These are phyloP conservation scores for Pimpla rufipes DNA, from an alignment of 2,888 invertebrate species.

Conservation along the genomic window DNA sequence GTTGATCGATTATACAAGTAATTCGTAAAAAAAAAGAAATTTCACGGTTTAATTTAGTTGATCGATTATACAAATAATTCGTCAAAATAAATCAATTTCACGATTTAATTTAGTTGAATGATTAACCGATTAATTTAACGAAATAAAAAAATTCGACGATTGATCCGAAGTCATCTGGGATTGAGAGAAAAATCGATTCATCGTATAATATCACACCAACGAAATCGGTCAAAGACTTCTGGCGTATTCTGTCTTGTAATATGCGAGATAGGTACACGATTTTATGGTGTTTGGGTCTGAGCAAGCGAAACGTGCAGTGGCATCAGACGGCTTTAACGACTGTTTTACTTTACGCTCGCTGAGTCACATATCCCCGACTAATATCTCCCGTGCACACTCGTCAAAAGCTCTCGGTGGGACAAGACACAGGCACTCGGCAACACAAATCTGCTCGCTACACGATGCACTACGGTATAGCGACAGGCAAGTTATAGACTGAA, in stretches of 20 bases:
- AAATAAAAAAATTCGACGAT: neutral
- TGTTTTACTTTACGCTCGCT: conserved; percentile 12
- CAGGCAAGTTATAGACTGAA: conserved; percentile 24
- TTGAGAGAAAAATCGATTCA: neutral
- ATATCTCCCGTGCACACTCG: conserved; percentile 28
- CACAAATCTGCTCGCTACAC: conserved; percentile 3
- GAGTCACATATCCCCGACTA: conserved; percentile 25
- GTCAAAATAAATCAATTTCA: neutral
- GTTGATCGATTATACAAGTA: no score
- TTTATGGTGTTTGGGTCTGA: neutral
- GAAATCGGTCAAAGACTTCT: conserved; percentile 19
- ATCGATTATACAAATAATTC: no score
- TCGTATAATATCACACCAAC: conserved; percentile 26
- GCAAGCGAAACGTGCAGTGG: conserved; percentile 13
- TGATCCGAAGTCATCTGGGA: neutral
- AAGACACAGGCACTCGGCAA: conserved; percentile 7
- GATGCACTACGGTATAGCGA: conserved; percentile 5
- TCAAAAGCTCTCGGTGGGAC: conserved; percentile 13
- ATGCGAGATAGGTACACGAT: no score
- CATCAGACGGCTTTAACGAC: neutral
- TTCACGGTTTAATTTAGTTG: no score
- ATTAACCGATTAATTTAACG: neutral
- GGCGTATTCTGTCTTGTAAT: neutral
- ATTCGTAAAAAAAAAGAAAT: no score
- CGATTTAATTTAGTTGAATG: neutral